phyloP scores from a whole-genome alignment of 2,797 vertebrate genomes.

The Clarias fuscus region DNA sequence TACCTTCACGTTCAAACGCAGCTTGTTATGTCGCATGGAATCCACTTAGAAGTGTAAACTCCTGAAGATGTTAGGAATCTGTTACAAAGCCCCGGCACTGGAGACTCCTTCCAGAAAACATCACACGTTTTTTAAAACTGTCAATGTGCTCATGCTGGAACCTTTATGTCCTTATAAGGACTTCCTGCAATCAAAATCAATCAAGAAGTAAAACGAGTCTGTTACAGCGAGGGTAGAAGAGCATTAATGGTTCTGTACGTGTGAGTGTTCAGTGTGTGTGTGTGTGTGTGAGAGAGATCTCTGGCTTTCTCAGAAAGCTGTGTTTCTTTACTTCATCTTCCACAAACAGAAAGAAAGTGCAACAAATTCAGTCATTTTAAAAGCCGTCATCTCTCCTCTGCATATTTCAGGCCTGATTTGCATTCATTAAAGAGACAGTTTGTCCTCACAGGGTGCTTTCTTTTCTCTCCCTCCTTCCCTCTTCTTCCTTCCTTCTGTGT shows the following conservation, averaged over 20 bases:
- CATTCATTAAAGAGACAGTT: slow-evolving; percentile 99
- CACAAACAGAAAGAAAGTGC: slow-evolving; percentile 47
- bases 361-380: slow-evolving; percentile 82
- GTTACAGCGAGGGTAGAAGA: not conserved
- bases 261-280: no score
- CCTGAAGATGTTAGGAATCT: not conserved
- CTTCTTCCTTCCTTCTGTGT: slow-evolving; percentile 21
- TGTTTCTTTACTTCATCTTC: not conserved
- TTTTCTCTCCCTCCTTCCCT: slow-evolving; percentile 84
- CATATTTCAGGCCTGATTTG: slow-evolving; percentile 94
- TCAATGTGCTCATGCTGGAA: not conserved
- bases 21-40: no score
- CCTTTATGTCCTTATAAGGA: not conserved
- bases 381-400: slow-evolving; percentile 81
- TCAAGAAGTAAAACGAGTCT: not conserved
- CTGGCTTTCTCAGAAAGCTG: not conserved
- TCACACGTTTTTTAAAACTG: not conserved
- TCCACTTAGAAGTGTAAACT: no score
- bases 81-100: not conserved
- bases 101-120: slow-evolving; percentile 6
- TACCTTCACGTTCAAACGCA: no score
- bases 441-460: slow-evolving; percentile 87
- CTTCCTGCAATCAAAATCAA: not conserved
- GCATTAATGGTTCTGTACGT: no score
- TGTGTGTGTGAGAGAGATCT: not conserved